Evolutionary conservation across 2,888 invertebrate species (phyloP).

Genomic region (Therioaphis trifolii): DNA sequence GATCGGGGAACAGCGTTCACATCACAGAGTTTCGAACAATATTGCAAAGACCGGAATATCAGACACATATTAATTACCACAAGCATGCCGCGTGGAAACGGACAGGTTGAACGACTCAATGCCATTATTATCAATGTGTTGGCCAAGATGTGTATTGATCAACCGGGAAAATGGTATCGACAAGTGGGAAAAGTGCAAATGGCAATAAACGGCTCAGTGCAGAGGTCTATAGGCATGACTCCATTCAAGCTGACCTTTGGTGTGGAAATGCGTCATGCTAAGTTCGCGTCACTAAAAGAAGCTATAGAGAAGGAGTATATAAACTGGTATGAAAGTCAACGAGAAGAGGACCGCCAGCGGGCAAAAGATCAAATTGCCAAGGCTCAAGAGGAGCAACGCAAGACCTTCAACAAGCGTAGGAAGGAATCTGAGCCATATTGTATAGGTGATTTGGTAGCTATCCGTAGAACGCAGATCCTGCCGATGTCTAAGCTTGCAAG

Average conservation of each 20-base stretch:
- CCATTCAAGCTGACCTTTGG: constrained; percentile 30
- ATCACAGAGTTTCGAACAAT: background rate
- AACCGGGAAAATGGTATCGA: constrained; percentile 18
- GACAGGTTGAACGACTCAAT: constrained; percentile 22
- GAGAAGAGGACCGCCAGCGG: background rate
- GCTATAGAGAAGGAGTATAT: background rate
- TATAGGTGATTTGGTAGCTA: constrained; percentile 18
- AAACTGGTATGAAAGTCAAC: background rate
- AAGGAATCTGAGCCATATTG: background rate
- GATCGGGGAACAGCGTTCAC: constrained; percentile 7
- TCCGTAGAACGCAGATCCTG: background rate
- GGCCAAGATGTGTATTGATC: constrained; percentile 4
- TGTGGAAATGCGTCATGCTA: background rate
- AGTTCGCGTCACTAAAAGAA: background rate
- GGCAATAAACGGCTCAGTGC: background rate
- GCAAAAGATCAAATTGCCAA: background rate
- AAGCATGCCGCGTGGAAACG: background rate
- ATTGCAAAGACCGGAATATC: background rate
- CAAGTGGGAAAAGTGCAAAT: constrained; percentile 14
- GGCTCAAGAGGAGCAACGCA: constrained; percentile 10
- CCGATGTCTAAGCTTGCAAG: background rate
- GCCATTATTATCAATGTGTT: background rate
- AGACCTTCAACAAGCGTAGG: background rate
- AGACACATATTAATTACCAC: constrained; percentile 9
- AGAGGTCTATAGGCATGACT: constrained; percentile 14